Base-by-base conservation (phyloP, 2,113 vertebrate genomes). In the Leucosticte australis region DNA sequence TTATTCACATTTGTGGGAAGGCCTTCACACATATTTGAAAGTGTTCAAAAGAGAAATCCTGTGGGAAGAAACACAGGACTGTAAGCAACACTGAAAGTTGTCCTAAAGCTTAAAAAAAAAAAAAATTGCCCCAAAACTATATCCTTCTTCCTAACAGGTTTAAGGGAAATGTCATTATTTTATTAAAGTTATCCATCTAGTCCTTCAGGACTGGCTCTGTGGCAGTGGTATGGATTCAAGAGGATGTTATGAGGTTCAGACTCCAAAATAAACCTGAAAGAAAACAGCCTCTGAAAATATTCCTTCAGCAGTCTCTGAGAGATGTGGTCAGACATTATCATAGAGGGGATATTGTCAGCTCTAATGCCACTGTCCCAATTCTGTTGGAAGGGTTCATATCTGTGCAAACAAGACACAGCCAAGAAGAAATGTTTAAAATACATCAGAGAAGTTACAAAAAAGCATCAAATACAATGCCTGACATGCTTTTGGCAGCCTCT, bases 81-180 rank as follows among this genome's bases (percentile, higher is more conserved):
- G 33, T 70, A 84, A 87, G 74, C 27, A 78, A 71, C 11, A 13
- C 19, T 17, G 9, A 78, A 89, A 68, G 57, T 31, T 90, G 68
- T 91, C 67, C 49, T 59, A 55, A 88, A 71, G 50, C 52, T 76
- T 65, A 17, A 1, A 74, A 82, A 89, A 76, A 81, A 89, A 73
- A 84, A 69, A 49, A 71, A 86, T 64, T 68, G 35, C 69, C 67
- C 23, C 67, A 37, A 88, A 94, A 68, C 60, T 83, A 81, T 64
- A 80, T 87, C 47, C 85, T 94, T 90, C 90, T 90, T 95, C 64
- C 70, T 92, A 95, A 83, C 47, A 96, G 63, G 64, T 92, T 69
- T 92, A 92, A 77, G 83, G 87, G 71, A 95, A 96, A 96, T 41
- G 19, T 68, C 79, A 83, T 96, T 83, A 90, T 88, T 95, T 90